These are phyloP conservation scores for Dipodomys merriami DNA, from an alignment of 2,113 vertebrate species.

Conservation along the genomic window DNA sequence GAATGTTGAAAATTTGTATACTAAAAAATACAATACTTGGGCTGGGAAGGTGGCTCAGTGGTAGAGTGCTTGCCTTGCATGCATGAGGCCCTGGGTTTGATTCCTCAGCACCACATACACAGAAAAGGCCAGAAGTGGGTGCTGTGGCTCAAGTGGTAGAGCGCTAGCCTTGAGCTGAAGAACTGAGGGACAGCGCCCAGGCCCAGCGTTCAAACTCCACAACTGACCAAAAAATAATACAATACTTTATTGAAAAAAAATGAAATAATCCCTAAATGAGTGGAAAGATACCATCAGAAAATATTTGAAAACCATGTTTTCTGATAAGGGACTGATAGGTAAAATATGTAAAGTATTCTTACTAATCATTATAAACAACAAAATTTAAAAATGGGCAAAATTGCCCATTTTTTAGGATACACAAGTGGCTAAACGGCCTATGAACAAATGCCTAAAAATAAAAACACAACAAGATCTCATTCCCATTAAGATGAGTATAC, in stretches of 20 bases:
- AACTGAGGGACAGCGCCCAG: too few species aligned
- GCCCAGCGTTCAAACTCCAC: too few species aligned
- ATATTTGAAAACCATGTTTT: conserved; percentile 33
- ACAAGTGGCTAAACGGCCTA: background rate
- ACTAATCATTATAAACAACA: background rate
- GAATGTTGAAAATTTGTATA: background rate
- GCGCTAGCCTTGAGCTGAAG: too few species aligned
- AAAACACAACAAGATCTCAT: conserved; percentile 25
- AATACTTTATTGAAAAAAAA: background rate
- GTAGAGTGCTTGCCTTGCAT: too few species aligned
- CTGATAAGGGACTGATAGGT: background rate
- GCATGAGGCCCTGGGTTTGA: too few species aligned
- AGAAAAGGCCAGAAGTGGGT: too few species aligned
- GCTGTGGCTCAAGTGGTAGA: too few species aligned
- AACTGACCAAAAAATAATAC: too few species aligned
- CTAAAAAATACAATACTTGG: background rate
- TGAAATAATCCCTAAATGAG: background rate
- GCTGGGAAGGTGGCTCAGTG: too few species aligned
- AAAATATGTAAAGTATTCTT: background rate
- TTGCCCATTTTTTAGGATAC: conserved; percentile 44
- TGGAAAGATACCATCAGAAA: background rate
- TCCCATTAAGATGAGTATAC: background rate
- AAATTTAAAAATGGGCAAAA: background rate
- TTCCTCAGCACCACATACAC: too few species aligned
- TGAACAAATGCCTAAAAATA: background rate